A percentile compares a stretch with the other conserved stretches of the same genome.
These are phyloP conservation scores for Spodoptera litura DNA, from an alignment of 1,140 invertebrate species.

Conservation along the genomic window DNA sequence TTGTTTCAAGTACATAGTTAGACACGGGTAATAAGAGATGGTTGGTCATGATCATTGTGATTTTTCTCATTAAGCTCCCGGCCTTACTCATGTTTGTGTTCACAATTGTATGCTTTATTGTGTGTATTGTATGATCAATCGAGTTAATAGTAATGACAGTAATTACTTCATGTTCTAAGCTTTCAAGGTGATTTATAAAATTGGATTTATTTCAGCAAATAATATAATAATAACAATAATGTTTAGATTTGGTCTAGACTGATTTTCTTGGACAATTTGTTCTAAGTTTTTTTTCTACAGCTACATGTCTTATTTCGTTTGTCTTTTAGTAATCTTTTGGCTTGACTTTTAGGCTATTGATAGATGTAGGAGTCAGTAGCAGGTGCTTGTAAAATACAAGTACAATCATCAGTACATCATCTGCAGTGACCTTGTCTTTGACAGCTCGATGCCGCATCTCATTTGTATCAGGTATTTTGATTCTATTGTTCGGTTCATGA, in stretches of 20 bases:
- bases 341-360: no score
- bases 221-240: no score
- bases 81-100: conserved; percentile 44
- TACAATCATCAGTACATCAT: background rate
- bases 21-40: conserved; percentile 35
- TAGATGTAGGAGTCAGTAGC: no score
- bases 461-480: conserved; percentile 70
- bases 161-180: conserved; percentile 28
- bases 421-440: conserved; percentile 61
- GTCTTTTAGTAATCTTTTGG: no score
- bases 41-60: conserved; percentile 31
- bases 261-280: background rate
- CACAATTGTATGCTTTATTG: conserved; percentile 34
- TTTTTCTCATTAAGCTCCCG: conserved; percentile 44
- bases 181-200: conserved; percentile 31
- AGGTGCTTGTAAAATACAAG: no score
- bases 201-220: conserved; percentile 31
- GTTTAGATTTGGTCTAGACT: background rate
- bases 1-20: conserved; percentile 41
- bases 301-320: no score
- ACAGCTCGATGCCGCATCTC: conserved; percentile 69
- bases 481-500: conserved; percentile 66
- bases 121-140: conserved; percentile 41
- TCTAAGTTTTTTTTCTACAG: no score
- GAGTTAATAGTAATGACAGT: conserved; percentile 15